A percentile compares a stretch with the other conserved stretches of the same genome.
phyloP scores from a whole-genome alignment of 2,888 invertebrate genomes.

The Eilema griseolum region DNA sequence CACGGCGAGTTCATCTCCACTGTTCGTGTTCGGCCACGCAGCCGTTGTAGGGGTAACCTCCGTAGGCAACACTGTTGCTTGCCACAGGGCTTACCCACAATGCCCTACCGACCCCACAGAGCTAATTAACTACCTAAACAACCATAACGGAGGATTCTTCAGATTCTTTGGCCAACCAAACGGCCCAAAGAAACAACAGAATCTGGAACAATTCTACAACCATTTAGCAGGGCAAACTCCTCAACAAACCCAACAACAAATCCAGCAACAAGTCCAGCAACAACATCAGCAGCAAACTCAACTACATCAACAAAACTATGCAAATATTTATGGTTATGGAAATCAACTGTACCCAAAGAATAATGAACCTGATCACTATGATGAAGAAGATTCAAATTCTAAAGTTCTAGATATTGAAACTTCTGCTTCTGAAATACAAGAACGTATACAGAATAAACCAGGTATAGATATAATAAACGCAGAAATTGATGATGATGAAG shows the following conservation, averaged over 20 bases:
- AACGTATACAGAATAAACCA: slow-evolving; percentile 74
- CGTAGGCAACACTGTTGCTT: slow-evolving; percentile 86
- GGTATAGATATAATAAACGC: slow-evolving; percentile 36
- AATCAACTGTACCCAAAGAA: slow-evolving; percentile 43
- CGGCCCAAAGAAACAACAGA: slow-evolving; percentile 59
- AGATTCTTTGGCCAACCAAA: slow-evolving; percentile 89
- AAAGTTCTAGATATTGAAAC: slow-evolving; percentile 48
- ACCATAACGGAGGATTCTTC: slow-evolving; percentile 95
- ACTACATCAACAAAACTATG: slow-evolving; percentile 25
- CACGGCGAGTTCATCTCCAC: slow-evolving; percentile 87
- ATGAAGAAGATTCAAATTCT: slow-evolving; percentile 53
- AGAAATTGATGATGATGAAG: slow-evolving; percentile 32
- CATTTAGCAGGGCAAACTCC: slow-evolving; percentile 60
- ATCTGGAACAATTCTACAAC: slow-evolving; percentile 75
- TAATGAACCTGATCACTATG: slow-evolving; percentile 59
- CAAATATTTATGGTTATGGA: slow-evolving; percentile 33
- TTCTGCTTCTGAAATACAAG: slow-evolving; percentile 54
- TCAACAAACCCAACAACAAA: slow-evolving; percentile 11
- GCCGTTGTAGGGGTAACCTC: slow-evolving; percentile 91
- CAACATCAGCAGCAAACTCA: slow-evolving; percentile 12
- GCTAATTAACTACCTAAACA: slow-evolving; percentile 92
- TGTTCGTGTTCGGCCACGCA: slow-evolving; percentile 91
- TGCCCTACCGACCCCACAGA: slow-evolving; percentile 92
- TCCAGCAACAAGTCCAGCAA: slow-evolving; percentile 8
- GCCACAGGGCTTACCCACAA: slow-evolving; percentile 89